phyloP scores from a whole-genome alignment of 2,888 invertebrate genomes.

The Lapara coniferarum region DNA sequence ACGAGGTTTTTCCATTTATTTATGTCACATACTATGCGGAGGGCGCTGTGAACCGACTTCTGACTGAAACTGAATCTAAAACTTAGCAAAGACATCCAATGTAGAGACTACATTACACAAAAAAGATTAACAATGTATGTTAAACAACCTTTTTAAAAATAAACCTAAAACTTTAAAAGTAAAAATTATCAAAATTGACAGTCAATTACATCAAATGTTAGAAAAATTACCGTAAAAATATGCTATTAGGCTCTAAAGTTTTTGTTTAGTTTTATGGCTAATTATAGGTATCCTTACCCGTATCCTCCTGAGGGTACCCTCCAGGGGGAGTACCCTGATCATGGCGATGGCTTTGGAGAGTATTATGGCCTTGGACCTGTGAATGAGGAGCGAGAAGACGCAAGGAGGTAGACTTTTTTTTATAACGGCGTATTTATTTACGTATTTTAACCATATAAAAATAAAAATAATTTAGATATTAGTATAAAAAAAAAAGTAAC shows the following conservation, averaged over 20 bases:
- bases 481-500: no score
- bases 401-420: constrained; percentile 45
- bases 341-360: constrained; percentile 72
- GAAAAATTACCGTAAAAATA: constrained; percentile 21
- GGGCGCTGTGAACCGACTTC: no score
- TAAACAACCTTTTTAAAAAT: no score
- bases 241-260: constrained; percentile 7
- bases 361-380: constrained; percentile 62
- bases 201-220: background rate
- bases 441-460: no score
- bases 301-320: constrained; percentile 53
- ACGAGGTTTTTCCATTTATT: no score
- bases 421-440: no score
- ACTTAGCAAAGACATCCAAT: no score
- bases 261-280: constrained; percentile 54
- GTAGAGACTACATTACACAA: no score
- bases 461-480: no score
- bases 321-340: constrained; percentile 62
- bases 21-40: no score
- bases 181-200: constrained; percentile 22
- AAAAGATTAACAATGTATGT: no score
- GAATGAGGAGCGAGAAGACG: constrained; percentile 48
- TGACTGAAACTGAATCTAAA: no score
- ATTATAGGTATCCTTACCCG: constrained; percentile 63
- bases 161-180: background rate